Evolutionary conservation across 1,140 invertebrate species (phyloP).

Genomic region (Whitmania pigra): DNA sequence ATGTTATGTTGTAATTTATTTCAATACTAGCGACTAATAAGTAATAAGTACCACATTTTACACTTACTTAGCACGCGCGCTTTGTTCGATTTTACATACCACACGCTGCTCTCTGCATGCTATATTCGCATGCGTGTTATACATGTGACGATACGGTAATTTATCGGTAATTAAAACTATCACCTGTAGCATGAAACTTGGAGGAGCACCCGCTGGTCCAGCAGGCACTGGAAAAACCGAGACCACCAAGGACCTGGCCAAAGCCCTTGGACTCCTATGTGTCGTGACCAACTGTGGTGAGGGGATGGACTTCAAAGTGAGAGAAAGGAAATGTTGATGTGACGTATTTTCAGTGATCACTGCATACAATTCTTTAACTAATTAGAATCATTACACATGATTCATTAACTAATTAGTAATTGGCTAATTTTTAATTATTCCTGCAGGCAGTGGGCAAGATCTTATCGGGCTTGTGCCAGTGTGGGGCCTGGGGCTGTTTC

Average conservation of each 20-base stretch:
- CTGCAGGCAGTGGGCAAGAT: slow-evolving; percentile 63
- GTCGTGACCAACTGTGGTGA: slow-evolving; percentile 83
- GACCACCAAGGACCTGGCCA: slow-evolving; percentile 76
- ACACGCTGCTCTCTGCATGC: no score
- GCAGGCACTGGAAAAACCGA: slow-evolving; percentile 74
- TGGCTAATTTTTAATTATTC: not conserved
- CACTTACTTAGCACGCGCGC: no score
- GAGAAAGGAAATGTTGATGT: slow-evolving; percentile 4
- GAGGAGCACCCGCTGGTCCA: slow-evolving; percentile 62
- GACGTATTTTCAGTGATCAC: no score
- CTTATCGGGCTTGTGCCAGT: slow-evolving; percentile 58
- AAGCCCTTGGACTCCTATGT: slow-evolving; percentile 69
- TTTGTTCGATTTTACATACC: no score
- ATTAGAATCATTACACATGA: not conserved
- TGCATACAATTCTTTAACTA: not conserved
- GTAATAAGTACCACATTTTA: no score
- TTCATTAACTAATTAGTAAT: not conserved
- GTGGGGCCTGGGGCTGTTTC: slow-evolving; percentile 63
- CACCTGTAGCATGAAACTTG: slow-evolving; percentile 59
- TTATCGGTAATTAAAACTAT: no score
- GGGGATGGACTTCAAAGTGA: slow-evolving; percentile 66
- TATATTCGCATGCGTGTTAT: no score
- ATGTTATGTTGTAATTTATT: no score
- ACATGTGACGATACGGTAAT: no score
- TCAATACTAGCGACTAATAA: slow-evolving; percentile 41